Conservation (phyloP, 1,140 invertebrate genomes). For the Brachionus koreanus region DNA sequence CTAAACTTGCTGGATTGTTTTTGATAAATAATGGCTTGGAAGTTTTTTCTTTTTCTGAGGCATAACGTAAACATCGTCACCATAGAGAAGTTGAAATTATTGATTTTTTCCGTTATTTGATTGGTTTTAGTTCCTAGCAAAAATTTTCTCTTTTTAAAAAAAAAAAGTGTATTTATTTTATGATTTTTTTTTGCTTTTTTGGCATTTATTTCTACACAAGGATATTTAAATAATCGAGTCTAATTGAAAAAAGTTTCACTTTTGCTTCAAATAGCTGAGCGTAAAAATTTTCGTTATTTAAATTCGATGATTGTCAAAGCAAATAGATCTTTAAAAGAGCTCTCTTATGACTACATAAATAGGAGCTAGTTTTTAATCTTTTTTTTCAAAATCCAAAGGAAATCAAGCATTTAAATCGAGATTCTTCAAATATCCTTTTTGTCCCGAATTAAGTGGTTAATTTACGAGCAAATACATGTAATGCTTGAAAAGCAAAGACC, state of each 20-base stretch:
- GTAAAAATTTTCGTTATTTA: not conserved
- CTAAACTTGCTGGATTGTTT: not conserved
- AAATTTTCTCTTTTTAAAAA: not conserved
- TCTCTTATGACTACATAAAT: too few species aligned
- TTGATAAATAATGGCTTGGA: not conserved
- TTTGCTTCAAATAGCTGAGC: not conserved
- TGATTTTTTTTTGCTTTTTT: not conserved
- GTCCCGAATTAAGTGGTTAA: too few species aligned
- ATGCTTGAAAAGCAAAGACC: too few species aligned
- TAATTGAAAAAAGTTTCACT: not conserved
- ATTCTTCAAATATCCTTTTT: too few species aligned
- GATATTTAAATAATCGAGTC: not conserved
- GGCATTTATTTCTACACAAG: not conserved
- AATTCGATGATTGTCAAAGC: not conserved
- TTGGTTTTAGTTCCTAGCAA: not conserved
- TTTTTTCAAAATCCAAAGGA: not conserved
- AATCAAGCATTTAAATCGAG: not conserved
- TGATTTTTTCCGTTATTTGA: slow-evolving; percentile 1
- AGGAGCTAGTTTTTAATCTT: not conserved
- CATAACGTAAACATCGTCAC: slow-evolving; percentile 16
- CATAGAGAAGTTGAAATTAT: slow-evolving; percentile 32
- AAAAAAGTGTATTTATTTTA: not conserved
- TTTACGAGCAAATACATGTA: too few species aligned
- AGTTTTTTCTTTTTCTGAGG: not conserved
- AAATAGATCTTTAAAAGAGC: not conserved